A percentile compares a stretch with the other conserved stretches of the same genome.
Conservation (phyloP, 2,113 vertebrate genomes). For the Rhinogobius similis region DNA sequence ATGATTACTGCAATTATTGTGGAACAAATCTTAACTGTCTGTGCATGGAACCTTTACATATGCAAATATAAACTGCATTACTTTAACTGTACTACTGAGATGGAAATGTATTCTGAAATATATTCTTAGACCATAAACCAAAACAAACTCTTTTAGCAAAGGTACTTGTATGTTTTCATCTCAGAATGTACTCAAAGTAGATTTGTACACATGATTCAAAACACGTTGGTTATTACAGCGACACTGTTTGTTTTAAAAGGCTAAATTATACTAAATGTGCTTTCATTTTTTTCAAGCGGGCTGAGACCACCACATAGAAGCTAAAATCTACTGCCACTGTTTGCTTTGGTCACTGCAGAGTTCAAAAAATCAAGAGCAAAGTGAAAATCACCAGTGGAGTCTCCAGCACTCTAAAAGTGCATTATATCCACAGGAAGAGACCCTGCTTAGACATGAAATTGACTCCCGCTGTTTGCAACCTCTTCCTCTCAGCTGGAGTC, state of each 20-base stretch:
- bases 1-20: not conserved
- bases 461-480: constrained; percentile 67
- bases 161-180: no score
- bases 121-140: no score
- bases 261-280: no score
- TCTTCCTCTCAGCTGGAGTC: constrained; percentile 65
- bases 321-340: constrained; percentile 4
- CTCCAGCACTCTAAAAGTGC: constrained; percentile 54
- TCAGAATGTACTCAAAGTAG: no score
- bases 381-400: constrained; percentile 49
- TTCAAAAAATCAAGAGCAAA: constrained; percentile 28
- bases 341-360: constrained; percentile 24
- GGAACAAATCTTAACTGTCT: not conserved
- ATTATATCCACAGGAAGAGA: constrained; percentile 58
- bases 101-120: not conserved
- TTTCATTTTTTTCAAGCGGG: no score
- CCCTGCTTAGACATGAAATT: constrained; percentile 66
- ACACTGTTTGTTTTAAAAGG: no score
- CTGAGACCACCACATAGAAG: not conserved
- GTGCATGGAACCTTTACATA: not conserved
- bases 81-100: not conserved
- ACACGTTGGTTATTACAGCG: no score
- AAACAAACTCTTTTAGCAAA: no score
- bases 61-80: no score
- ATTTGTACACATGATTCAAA: no score